These are phyloP conservation scores for Acanthosepion pharaonis DNA, from an alignment of 2,888 invertebrate genomes.

Conservation along the genomic window DNA sequence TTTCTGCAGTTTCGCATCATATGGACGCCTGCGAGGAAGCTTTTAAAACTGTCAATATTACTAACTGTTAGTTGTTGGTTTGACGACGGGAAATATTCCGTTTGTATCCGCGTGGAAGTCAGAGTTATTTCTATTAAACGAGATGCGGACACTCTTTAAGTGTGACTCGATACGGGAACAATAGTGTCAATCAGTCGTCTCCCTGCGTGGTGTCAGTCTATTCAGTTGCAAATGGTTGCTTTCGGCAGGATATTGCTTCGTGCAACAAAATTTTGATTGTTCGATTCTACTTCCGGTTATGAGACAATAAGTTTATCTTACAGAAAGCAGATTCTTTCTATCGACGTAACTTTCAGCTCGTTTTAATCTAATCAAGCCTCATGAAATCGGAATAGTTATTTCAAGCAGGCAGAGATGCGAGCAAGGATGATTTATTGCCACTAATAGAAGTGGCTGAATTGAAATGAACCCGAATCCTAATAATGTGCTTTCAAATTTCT, in stretches of 20 bases:
- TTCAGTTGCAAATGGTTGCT: not conserved
- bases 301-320: not conserved
- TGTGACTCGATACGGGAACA: not conserved
- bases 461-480: not conserved
- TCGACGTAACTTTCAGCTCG: not conserved
- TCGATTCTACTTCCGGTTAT: not conserved
- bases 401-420: not conserved
- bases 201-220: not conserved
- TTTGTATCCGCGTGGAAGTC: too few species aligned
- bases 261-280: not conserved
- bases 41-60: too few species aligned
- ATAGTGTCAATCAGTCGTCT: not conserved
- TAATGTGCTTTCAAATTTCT: not conserved
- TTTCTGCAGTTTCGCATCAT: too few species aligned
- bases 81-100: too few species aligned
- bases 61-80: too few species aligned
- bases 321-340: not conserved
- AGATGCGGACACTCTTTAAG: not conserved
- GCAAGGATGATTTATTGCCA: not conserved
- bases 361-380: not conserved
- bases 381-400: not conserved
- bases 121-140: too few species aligned
- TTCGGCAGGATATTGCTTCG: not conserved
- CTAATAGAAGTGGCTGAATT: not conserved
- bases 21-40: too few species aligned